Base-by-base conservation (phyloP, 2,113 vertebrate genomes). In the Pelecanoides urinatrix region DNA sequence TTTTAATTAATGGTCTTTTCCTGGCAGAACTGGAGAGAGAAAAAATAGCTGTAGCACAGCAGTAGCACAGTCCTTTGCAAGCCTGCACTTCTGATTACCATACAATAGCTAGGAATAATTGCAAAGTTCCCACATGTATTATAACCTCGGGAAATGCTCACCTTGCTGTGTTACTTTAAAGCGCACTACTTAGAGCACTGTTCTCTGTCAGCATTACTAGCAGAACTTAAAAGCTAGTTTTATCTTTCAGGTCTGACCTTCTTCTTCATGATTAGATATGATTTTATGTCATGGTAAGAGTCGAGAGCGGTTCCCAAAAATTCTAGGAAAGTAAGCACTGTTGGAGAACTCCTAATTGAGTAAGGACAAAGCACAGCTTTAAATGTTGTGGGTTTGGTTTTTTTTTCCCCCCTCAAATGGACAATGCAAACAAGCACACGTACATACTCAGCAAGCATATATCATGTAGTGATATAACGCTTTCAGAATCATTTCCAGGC, bases 1-100 rank as follows among this genome's bases (percentile, higher is more conserved):
- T 2, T 96, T 92, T 92, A 96, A 92, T 89, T 84, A 78, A 56
- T 80, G 79, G 52, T 40, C 89, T 94, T 78, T 91, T 75, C 47
- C 61, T 89, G 52, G 40, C 47, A 89, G 68, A 95, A 53, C 10
- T 50, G 18, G 38, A 86, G 25, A 67, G 56, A 78, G 34, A 7
- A 67, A 77, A 87, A 86, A 32, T 10, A 92, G 32, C 73, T 38
- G 0, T 3, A 84, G 86, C 71, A 49, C 76, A 95, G 93, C 83
- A 89, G 86, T 23, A 40, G 76, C 56, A 22, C 14, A 47, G 42
- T 20, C 8, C 0, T 30, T 79, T 68, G 47, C 49, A 75, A 65
- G 45, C 10, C 55, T 87, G 77, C 55, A 23, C 73, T 89, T 55
- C 42, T 44, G 65, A 94, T 96, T 89, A 47, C 50, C 79, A 40